These are phyloP conservation scores for Micrasema longulum DNA, from an alignment of 1,140 invertebrate genomes.

Conservation along the genomic window DNA sequence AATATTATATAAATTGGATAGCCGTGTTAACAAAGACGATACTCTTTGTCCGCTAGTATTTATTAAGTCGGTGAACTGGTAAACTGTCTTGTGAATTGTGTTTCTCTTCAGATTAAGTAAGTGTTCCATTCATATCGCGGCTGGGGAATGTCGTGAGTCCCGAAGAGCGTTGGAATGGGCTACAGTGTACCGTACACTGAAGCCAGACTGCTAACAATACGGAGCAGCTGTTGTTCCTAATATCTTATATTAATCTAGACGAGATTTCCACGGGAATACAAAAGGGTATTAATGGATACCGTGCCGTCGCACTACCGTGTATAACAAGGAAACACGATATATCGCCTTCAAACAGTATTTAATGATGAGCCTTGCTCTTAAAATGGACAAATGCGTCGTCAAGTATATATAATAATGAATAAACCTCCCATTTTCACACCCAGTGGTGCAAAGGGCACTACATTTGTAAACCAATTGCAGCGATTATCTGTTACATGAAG, in stretches of 20 bases:
- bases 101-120: slow-evolving; percentile 16
- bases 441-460: too few species aligned
- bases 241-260: slow-evolving; percentile 28
- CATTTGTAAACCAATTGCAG: too few species aligned
- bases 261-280: slow-evolving; percentile 12
- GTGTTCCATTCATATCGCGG: slow-evolving; percentile 15
- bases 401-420: too few species aligned
- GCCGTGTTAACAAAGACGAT: neutral
- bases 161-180: neutral
- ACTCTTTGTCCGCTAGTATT: neutral
- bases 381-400: too few species aligned
- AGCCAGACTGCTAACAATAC: slow-evolving; percentile 19
- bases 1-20: neutral
- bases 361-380: neutral
- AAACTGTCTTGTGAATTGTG: slow-evolving; percentile 14
- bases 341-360: neutral
- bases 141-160: neutral
- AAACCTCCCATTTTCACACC: too few species aligned
- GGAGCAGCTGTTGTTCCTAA: slow-evolving; percentile 22
- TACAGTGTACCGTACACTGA: neutral
- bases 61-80: neutral
- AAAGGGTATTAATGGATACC: slow-evolving; percentile 12
- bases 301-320: neutral
- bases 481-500: too few species aligned
- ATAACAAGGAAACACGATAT: neutral